phyloP scores from a whole-genome alignment of 1,140 invertebrate species.

The Sycophaga agraensis region DNA sequence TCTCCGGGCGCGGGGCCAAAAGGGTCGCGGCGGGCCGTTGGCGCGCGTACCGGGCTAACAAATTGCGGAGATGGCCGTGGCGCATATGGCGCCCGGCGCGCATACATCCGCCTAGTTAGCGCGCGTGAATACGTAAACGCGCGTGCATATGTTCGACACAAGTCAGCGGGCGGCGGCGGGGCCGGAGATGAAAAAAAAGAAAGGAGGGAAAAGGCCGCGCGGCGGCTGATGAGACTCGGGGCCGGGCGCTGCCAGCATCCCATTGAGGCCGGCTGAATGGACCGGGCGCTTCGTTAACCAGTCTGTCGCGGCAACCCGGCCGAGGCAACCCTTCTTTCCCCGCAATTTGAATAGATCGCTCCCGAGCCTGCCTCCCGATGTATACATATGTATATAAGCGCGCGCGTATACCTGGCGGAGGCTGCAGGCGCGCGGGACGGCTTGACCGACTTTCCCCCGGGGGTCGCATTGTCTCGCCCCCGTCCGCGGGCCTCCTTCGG shows the following conservation, averaged over 20 bases:
- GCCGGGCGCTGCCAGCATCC: conserved; percentile 49
- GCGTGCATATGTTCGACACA: conserved; percentile 18
- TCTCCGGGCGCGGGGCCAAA: no score
- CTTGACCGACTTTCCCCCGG: conserved; percentile 54
- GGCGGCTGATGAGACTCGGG: conserved; percentile 34
- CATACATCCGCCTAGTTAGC: conserved; percentile 25
- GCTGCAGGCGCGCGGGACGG: conserved; percentile 28
- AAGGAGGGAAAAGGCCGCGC: conserved; percentile 28
- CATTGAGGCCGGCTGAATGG: conserved; percentile 55
- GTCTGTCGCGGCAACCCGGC: conserved; percentile 52
- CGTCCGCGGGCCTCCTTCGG: conserved; percentile 15
- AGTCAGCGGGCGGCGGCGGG: background rate
- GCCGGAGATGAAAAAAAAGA: conserved; percentile 10
- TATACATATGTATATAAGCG: conserved; percentile 54
- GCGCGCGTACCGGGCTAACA: conserved; percentile 13
- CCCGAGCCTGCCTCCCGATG: conserved; percentile 41
- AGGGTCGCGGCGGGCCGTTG: no score
- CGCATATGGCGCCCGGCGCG: conserved; percentile 17
- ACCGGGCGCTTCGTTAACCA: conserved; percentile 60
- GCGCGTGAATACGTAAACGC: conserved; percentile 23
- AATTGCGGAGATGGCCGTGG: conserved; percentile 7
- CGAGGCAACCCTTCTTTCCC: conserved; percentile 33
- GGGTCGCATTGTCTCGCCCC: conserved; percentile 28
- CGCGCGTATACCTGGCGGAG: conserved; percentile 16
- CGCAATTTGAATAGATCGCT: conserved; percentile 59